A percentile compares a stretch with the other conserved stretches of the same genome.
Evolutionary conservation across 2,888 invertebrate genomes (phyloP).

Genomic region (Prenolepis imparis): DNA sequence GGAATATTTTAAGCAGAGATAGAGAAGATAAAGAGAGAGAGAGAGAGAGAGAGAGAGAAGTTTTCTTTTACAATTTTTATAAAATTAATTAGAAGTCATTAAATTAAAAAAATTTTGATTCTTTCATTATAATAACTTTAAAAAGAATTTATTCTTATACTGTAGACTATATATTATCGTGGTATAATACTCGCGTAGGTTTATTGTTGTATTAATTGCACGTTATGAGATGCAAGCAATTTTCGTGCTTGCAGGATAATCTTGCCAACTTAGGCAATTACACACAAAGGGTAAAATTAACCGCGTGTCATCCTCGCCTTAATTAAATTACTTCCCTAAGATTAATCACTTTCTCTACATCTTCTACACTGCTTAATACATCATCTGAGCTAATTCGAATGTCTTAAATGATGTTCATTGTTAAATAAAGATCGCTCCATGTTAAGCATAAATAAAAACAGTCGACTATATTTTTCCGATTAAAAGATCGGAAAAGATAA

Average conservation of each 20-base stretch:
- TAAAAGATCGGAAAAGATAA: not conserved
- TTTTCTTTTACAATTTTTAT: not conserved
- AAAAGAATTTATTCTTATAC: slow-evolving; percentile 18
- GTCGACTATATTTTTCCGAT: not conserved
- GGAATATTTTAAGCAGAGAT: not conserved
- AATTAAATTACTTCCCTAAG: slow-evolving; percentile 56
- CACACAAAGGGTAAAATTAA: slow-evolving; percentile 56
- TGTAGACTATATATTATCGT: slow-evolving; percentile 13
- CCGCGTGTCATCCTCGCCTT: slow-evolving; percentile 55
- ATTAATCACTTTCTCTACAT: slow-evolving; percentile 52
- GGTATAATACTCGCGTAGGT: slow-evolving; percentile 5
- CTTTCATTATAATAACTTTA: not conserved
- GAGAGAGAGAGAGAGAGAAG: not conserved
- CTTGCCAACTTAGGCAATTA: slow-evolving; percentile 56
- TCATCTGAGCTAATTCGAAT: slow-evolving; percentile 44
- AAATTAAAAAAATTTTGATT: not conserved
- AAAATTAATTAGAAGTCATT: not conserved
- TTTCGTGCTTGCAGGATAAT: slow-evolving; percentile 54
- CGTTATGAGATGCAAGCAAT: slow-evolving; percentile 53
- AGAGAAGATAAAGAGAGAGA: too few relatives aligned
- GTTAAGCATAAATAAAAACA: not conserved
- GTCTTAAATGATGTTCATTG: slow-evolving; percentile 31
- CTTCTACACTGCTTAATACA: slow-evolving; percentile 44
- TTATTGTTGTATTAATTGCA: slow-evolving; percentile 55
- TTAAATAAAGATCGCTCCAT: slow-evolving; percentile 24